Base-by-base conservation (phyloP, 2,888 invertebrate genomes). In the Sepioteuthis lessoniana region DNA sequence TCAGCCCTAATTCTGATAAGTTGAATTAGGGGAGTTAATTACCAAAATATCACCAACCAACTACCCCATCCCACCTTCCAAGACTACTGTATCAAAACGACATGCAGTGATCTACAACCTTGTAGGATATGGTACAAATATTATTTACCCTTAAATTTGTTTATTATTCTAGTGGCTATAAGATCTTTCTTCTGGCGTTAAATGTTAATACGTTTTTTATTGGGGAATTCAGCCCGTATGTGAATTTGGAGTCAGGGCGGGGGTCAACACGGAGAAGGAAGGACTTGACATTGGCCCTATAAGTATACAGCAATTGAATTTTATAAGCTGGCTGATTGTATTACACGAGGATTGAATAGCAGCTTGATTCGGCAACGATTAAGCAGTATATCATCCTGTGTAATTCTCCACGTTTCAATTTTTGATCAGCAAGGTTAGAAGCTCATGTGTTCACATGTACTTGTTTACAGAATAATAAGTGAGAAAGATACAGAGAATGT, bases 91-190 rank as follows among this genome's bases (percentile, higher is more conserved):
- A n/a, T 76, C 13, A 50, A 50, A 50, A 50, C 19, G 19, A 19
- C 50, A 50, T 50, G 19, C 19, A 50, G 5, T 76, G 60, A 76
- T n/a, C 8, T 76, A 76, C 31, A 76, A n/a, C 76, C 76, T 76
- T 76, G 76, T n/a, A n/a, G 76, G n/a, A 76, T 76, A n/a, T 76
- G 76, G n/a, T 76, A 76, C n/a, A 76, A 76, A 76, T 76, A 76
- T 76, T 76, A 76, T 76, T 76, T 76, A 76, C 76, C 31, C 10
- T n/a, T n/a, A 76, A 76, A 76, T n/a, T n/a, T 76, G 76, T 50
- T 50, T 50, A 50, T 50, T 50, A 50, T 50, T 50, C 19, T 50
- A 19, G 50, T 50, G 21, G 76, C n/a, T 76, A 8, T n/a, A 10
- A n/a, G 8, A n/a, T 76, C n/a, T n/a, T 76, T 76, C 1, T 76